Base-by-base conservation (phyloP, 1,140 invertebrate genomes). In the Phenacoccus solenopsis region DNA sequence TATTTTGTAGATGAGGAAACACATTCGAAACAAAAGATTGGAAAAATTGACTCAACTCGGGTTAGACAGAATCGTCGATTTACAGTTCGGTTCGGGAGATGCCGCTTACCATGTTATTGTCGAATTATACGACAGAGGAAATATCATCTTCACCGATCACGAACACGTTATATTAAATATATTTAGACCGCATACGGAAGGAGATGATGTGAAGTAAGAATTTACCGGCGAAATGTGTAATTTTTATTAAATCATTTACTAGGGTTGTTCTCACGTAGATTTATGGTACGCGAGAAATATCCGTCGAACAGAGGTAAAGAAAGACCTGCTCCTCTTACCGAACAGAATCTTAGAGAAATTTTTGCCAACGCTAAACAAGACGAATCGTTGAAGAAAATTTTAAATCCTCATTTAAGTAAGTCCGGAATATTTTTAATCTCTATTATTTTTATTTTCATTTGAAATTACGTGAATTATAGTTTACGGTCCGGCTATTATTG, bases 41-140 rank as follows among this genome's bases (percentile, higher is more conserved):
- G 95, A 98, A 81, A 85, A 80, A 61, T 80, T 98, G 0, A 79
- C 77, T n/a, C 94, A 96, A 80, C 74, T 98, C 16, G 94, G 94
- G 5, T 83, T 87, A 16, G 95, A 98, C 79, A 83, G 95, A 78
- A 88, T 98, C 69, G 82, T 98, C 28, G 88, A 96, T 79, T 79
- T 98, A 64, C 92, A 98, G 80, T 98, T 99, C 82, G 98, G 98
- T 49, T 88, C 85, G 24, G 90, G 90, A 0, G 94, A 98, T 81
- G 93, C 91, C 24, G 90, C 94, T 0, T 96, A 97, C 80, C 96
- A 99, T 81, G 81, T 99, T 12, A 93, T 99, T 73, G 77, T 99
- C 68, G 98, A 99, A 80, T 78, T 99, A 0, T 99, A 98, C 79
- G 96, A 99, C 82, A 84, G 91, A 69, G 98, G 98, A 71, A 99